Percentiles rank a stretch among this genome's conserved stretches.
phyloP scores from a whole-genome alignment of 2,113 vertebrate species.

The Columbina picui region DNA sequence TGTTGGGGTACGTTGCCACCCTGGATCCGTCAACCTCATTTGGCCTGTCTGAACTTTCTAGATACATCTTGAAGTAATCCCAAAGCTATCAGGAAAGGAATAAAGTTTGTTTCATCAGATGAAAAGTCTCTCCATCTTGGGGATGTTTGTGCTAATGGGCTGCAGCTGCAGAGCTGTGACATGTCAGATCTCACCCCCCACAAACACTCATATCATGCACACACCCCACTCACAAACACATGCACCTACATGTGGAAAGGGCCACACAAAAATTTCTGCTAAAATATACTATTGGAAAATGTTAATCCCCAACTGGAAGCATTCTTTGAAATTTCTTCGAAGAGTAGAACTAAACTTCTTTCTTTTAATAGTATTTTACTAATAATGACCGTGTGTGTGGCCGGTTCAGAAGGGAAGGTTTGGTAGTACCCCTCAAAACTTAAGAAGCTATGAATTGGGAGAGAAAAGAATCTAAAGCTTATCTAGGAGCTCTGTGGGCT shows the following conservation, averaged over 20 bases:
- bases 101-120: not conserved
- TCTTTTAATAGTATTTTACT: not conserved
- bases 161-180: slow-evolving; percentile 62
- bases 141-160: slow-evolving; percentile 18
- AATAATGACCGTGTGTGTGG: not conserved
- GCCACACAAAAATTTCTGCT: not conserved
- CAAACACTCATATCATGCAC: not conserved
- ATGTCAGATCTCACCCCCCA: not conserved
- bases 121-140: slow-evolving; percentile 6
- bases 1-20: not conserved
- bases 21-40: not conserved
- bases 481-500: not conserved
- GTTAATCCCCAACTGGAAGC: not conserved
- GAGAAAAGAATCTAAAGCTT: not conserved
- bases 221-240: not conserved
- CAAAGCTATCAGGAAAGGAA: not conserved
- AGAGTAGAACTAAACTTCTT: slow-evolving; percentile 17
- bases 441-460: not conserved
- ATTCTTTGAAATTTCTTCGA: slow-evolving; percentile 59
- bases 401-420: not conserved
- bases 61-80: slow-evolving; percentile 39
- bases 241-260: not conserved
- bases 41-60: not conserved
- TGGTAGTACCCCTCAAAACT: not conserved
- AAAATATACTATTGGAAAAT: not conserved